phyloP scores from a whole-genome alignment of 2,113 vertebrate genomes.

The Tretioscincus oriximinensis region DNA sequence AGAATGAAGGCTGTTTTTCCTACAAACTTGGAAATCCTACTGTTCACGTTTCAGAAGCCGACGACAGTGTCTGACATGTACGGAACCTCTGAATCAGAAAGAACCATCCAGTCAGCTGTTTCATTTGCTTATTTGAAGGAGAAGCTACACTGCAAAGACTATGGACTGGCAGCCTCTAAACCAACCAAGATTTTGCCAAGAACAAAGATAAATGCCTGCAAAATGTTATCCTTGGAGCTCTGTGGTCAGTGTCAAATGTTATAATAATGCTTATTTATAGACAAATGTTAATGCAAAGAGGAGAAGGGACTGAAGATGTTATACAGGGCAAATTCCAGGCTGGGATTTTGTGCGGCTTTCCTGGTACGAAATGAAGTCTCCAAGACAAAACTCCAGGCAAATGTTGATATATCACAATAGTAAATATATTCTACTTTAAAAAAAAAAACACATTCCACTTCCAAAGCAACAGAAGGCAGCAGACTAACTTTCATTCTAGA shows the following conservation, averaged over 20 bases:
- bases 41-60: conserved; percentile 45
- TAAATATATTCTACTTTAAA: too few relatives aligned
- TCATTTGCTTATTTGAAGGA: conserved; percentile 39
- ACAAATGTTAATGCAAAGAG: not conserved
- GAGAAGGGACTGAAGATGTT: not conserved
- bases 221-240: not conserved
- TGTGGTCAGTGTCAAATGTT: not conserved
- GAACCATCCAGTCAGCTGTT: conserved; percentile 42
- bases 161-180: conserved; percentile 33
- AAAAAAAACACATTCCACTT: too few relatives aligned
- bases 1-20: conserved; percentile 47
- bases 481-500: too few relatives aligned
- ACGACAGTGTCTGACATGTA: conserved; percentile 39
- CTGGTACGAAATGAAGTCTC: too few relatives aligned
- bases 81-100: not conserved
- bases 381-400: too few relatives aligned
- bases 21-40: conserved; percentile 51
- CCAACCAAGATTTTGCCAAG: conserved; percentile 21
- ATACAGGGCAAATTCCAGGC: not conserved
- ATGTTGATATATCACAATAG: too few relatives aligned
- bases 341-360: too few relatives aligned
- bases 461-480: too few relatives aligned
- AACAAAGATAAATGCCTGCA: not conserved
- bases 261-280: not conserved
- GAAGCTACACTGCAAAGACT: not conserved